Percentiles rank a stretch among this genome's conserved stretches.
Evolutionary conservation across 2,888 invertebrate species (phyloP).

Genomic region (Papilio demoleus): DNA sequence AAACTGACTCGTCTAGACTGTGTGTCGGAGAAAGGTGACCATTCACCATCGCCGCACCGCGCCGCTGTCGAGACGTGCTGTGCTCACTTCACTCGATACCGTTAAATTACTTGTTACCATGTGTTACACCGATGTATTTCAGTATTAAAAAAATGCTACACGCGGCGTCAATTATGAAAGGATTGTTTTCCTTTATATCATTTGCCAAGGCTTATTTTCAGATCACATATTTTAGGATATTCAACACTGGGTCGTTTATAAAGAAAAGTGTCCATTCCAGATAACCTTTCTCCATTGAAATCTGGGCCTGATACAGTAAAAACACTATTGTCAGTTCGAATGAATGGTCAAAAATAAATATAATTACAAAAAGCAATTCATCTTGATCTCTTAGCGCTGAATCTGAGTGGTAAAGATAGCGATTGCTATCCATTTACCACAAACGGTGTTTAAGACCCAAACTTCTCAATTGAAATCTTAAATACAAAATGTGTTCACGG

Average conservation of each 20-base stretch:
- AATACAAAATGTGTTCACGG: slow-evolving; percentile 22
- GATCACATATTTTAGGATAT: neutral
- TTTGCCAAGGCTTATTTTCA: neutral
- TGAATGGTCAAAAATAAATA: neutral
- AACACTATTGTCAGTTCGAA: neutral
- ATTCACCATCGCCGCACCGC: slow-evolving; percentile 71
- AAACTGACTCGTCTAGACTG: slow-evolving; percentile 78
- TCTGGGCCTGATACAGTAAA: neutral
- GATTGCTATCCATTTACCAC: neutral
- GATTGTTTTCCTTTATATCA: slow-evolving; percentile 9
- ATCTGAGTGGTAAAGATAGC: neutral
- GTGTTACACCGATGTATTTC: slow-evolving; percentile 24
- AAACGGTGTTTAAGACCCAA: neutral
- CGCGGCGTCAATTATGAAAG: slow-evolving; percentile 1
- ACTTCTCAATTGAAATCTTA: slow-evolving; percentile 7
- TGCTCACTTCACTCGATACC: slow-evolving; percentile 64
- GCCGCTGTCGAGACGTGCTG: slow-evolving; percentile 57
- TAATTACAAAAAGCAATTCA: neutral
- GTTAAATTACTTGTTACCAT: slow-evolving; percentile 47
- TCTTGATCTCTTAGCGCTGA: neutral
- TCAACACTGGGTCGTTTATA: slow-evolving; percentile 13
- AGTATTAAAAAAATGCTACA: neutral
- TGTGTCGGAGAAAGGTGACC: slow-evolving; percentile 83
- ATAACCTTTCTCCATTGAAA: neutral
- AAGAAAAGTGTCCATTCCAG: neutral